These are phyloP conservation scores for Cylas formicarius DNA, from an alignment of 1,140 invertebrate species.

Conservation along the genomic window DNA sequence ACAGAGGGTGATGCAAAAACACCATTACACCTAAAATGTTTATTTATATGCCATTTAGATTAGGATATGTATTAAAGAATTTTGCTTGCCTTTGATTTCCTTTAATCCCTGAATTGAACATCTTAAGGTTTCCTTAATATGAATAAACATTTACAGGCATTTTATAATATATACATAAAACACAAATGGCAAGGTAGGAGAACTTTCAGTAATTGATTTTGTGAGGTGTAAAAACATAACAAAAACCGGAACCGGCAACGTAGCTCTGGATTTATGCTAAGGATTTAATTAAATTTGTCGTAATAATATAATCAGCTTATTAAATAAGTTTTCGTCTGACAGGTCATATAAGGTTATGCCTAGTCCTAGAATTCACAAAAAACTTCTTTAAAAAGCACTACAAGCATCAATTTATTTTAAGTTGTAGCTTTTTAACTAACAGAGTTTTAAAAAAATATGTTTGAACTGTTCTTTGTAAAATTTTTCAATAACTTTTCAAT, in stretches of 20 bases:
- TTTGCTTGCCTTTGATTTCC: slow-evolving; percentile 31
- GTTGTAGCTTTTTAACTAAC: slow-evolving; percentile 13
- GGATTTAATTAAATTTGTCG: slow-evolving; percentile 29
- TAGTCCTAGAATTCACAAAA: slow-evolving; percentile 9
- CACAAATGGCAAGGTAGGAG: slow-evolving; percentile 1
- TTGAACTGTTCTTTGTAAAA: slow-evolving; percentile 20
- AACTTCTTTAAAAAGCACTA: slow-evolving; percentile 4
- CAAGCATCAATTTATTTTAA: slow-evolving; percentile 8
- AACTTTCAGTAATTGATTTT: neutral
- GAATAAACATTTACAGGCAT: slow-evolving; percentile 23
- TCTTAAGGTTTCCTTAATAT: slow-evolving; percentile 32
- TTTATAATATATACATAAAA: slow-evolving; percentile 15
- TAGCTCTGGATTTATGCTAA: slow-evolving; percentile 11
- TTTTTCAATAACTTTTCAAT: slow-evolving; percentile 28
- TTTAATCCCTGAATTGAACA: slow-evolving; percentile 37
- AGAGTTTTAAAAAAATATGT: slow-evolving; percentile 10
- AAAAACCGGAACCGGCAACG: slow-evolving; percentile 7
- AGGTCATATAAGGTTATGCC: slow-evolving; percentile 39
- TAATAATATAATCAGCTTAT: slow-evolving; percentile 30
- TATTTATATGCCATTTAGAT: slow-evolving; percentile 1
- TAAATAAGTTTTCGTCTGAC: slow-evolving; percentile 31
- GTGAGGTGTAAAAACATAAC: neutral
- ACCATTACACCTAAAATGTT: slow-evolving; percentile 29
- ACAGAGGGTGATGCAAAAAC: slow-evolving; percentile 20
- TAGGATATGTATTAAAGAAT: neutral